Evolutionary conservation across 2,888 invertebrate species (phyloP).

Genomic region (Acanthosoma haemorrhoidale): DNA sequence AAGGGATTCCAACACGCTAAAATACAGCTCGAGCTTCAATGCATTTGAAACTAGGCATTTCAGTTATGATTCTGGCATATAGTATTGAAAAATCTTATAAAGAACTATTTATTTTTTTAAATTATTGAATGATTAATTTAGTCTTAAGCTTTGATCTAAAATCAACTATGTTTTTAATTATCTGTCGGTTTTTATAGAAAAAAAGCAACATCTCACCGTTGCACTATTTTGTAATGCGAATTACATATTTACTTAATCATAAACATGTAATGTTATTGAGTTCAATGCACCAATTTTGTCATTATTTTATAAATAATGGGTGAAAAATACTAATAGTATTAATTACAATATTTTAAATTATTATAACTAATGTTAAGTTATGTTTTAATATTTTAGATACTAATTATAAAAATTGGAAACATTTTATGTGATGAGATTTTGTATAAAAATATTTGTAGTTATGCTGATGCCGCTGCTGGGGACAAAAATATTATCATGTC

Average conservation of each 20-base stretch:
- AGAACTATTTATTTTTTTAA: background rate
- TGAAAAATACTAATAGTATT: constrained; percentile 7
- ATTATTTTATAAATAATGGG: background rate
- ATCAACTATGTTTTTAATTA: background rate
- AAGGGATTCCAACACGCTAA: constrained; percentile 41
- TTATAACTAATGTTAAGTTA: too few species aligned
- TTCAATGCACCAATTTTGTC: background rate
- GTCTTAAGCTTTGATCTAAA: background rate
- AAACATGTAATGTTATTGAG: background rate
- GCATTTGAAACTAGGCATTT: constrained; percentile 26
- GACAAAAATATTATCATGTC: too few species aligned
- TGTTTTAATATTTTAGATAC: too few species aligned
- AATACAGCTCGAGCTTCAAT: constrained; percentile 33
- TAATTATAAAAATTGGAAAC: too few species aligned
- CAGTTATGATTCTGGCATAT: constrained; percentile 28
- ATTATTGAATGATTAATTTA: background rate
- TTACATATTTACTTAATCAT: background rate
- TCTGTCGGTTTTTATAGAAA: background rate
- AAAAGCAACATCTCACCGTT: background rate
- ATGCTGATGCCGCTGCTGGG: too few species aligned
- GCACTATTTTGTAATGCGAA: background rate
- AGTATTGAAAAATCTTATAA: background rate
- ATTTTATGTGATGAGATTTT: too few species aligned
- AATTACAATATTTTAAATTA: too few species aligned
- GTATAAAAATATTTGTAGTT: too few species aligned